Evolutionary conservation across 2,888 invertebrate genomes (phyloP).

Genomic region (Drepana falcataria): DNA sequence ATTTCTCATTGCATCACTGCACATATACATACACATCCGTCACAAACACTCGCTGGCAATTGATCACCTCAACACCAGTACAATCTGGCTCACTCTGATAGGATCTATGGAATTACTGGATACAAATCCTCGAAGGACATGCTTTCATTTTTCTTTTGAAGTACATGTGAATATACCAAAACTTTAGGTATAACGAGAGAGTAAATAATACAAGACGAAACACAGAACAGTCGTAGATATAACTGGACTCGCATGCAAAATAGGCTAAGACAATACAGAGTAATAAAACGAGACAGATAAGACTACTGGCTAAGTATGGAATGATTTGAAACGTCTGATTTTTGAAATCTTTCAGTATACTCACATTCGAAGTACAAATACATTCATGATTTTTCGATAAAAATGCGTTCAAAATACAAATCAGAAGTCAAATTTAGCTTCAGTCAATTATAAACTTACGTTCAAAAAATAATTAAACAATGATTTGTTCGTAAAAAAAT

Average conservation of each 20-base stretch:
- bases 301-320: conserved; percentile 63
- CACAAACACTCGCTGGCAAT: conserved; percentile 61
- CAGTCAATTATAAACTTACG: conserved; percentile 70
- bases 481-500: conserved; percentile 55
- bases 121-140: conserved; percentile 46
- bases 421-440: conserved; percentile 60
- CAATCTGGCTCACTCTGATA: conserved; percentile 71
- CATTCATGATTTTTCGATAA: conserved; percentile 55
- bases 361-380: conserved; percentile 54
- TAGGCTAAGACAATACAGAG: conserved; percentile 60
- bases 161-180: conserved; percentile 72
- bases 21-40: conserved; percentile 65
- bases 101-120: conserved; percentile 66
- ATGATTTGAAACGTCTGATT: conserved; percentile 70
- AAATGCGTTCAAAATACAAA: conserved; percentile 53
- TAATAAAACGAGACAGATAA: conserved; percentile 49
- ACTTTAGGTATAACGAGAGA: conserved; percentile 37
- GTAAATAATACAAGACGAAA: conserved; percentile 44
- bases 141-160: conserved; percentile 78
- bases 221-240: conserved; percentile 35
- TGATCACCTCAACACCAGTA: conserved; percentile 63
- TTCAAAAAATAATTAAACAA: conserved; percentile 65
- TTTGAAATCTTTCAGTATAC: conserved; percentile 66
- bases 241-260: conserved; percentile 61
- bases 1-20: conserved; percentile 71